Conservation (phyloP, 2,888 invertebrate genomes). For the Apodemia duryi region DNA sequence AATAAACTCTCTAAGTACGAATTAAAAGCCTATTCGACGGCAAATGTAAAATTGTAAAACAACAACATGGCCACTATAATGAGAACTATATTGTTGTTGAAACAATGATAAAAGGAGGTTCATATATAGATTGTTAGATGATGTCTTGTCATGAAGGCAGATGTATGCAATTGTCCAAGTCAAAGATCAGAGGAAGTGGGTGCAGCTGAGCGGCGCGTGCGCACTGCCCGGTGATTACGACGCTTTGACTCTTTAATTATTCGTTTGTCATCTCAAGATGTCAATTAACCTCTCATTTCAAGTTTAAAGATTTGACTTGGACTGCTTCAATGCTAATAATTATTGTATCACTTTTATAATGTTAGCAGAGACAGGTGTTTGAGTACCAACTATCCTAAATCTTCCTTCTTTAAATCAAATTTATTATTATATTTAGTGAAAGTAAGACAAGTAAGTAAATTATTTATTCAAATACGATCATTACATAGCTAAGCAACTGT, state of each 20-base stretch:
- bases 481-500: too few relatives aligned
- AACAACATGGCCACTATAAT: conserved; percentile 38
- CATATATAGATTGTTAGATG: conserved; percentile 43
- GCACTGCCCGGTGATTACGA: conserved; percentile 46
- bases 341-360: too few relatives aligned
- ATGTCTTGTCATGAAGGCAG: conserved; percentile 58
- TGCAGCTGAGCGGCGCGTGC: conserved; percentile 51
- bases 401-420: too few relatives aligned
- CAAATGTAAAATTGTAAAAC: conserved; percentile 35
- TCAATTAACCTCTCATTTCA: conserved; percentile 24
- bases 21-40: conserved; percentile 29
- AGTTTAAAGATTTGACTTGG: conserved; percentile 20
- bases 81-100: conserved; percentile 36
- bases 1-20: background rate
- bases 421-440: too few relatives aligned
- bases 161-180: conserved; percentile 71
- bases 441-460: too few relatives aligned
- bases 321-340: too few relatives aligned
- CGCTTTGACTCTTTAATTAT: conserved; percentile 42
- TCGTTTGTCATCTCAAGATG: conserved; percentile 42
- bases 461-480: too few relatives aligned
- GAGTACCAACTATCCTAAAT: too few relatives aligned
- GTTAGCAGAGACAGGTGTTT: too few relatives aligned
- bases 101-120: conserved; percentile 41
- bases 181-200: conserved; percentile 77